Percentiles rank a stretch among this genome's conserved stretches.
phyloP scores from a whole-genome alignment of 1,140 invertebrate species.

The Samia ricini region DNA sequence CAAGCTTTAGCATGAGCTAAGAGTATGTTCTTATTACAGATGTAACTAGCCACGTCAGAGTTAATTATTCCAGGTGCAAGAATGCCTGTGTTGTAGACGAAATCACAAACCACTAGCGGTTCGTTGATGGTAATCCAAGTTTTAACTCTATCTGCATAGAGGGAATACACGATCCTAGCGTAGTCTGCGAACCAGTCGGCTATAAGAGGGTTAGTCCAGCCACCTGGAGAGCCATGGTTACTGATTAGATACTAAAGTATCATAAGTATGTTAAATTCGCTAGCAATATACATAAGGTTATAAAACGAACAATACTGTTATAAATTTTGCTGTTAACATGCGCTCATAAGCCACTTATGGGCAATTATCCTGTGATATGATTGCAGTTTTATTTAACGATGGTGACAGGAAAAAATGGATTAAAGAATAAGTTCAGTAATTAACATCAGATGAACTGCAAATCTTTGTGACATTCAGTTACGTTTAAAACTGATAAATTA shows the following conservation, averaged over 20 bases:
- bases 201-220: slow-evolving; percentile 80
- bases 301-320: not conserved
- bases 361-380: too few relatives aligned
- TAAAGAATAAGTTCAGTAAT: too few relatives aligned
- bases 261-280: not conserved
- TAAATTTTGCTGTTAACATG: too few relatives aligned
- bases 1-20: slow-evolving; percentile 80
- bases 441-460: too few relatives aligned
- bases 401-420: too few relatives aligned
- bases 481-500: too few relatives aligned
- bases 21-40: slow-evolving; percentile 77
- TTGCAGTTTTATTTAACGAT: too few relatives aligned
- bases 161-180: slow-evolving; percentile 77
- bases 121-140: slow-evolving; percentile 84
- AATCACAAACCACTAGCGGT: slow-evolving; percentile 77
- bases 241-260: too few relatives aligned
- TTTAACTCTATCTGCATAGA: slow-evolving; percentile 80
- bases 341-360: too few relatives aligned
- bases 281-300: not conserved
- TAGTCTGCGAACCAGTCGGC: slow-evolving; percentile 81
- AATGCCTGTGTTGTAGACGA: slow-evolving; percentile 72
- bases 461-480: too few relatives aligned
- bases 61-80: slow-evolving; percentile 69
- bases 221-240: slow-evolving; percentile 71
- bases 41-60: slow-evolving; percentile 64